A percentile compares a stretch with the other conserved stretches of the same genome.
Conservation (phyloP, 2,113 vertebrate species). For the Columbina picui region DNA sequence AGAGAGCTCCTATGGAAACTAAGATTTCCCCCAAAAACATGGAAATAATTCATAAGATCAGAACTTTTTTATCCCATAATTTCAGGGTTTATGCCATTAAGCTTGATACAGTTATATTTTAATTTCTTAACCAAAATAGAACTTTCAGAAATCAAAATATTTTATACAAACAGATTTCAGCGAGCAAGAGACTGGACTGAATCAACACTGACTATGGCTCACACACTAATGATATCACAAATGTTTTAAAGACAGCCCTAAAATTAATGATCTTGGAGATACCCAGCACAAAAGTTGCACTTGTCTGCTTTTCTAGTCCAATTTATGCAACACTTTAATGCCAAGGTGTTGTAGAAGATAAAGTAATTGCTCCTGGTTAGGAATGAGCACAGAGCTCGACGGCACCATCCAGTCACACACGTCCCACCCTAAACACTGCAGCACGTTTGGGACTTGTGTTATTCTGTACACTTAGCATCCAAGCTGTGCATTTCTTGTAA, state of each 20-base stretch:
- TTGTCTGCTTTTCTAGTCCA: neutral
- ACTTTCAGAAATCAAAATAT: neutral
- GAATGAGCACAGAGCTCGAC: neutral
- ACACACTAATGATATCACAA: neutral
- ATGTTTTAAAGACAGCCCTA: neutral
- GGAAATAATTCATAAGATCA: neutral
- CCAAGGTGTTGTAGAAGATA: neutral
- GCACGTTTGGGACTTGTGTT: neutral
- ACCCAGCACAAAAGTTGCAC: neutral
- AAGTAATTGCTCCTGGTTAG: neutral
- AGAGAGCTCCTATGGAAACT: neutral
- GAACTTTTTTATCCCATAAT: neutral
- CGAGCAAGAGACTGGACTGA: neutral
- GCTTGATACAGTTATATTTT: neutral
- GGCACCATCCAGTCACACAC: neutral
- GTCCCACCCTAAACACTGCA: neutral
- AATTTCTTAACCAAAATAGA: neutral
- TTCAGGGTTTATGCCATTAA: neutral
- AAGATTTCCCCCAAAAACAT: neutral
- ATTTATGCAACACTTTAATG: neutral
- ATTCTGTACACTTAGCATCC: neutral
- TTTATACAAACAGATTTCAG: neutral
- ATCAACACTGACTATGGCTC: neutral
- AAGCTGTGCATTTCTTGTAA: neutral
- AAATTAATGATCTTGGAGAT: neutral